phyloP scores from a whole-genome alignment of 2,888 invertebrate genomes.

The Dromius quadrimaculatus region DNA sequence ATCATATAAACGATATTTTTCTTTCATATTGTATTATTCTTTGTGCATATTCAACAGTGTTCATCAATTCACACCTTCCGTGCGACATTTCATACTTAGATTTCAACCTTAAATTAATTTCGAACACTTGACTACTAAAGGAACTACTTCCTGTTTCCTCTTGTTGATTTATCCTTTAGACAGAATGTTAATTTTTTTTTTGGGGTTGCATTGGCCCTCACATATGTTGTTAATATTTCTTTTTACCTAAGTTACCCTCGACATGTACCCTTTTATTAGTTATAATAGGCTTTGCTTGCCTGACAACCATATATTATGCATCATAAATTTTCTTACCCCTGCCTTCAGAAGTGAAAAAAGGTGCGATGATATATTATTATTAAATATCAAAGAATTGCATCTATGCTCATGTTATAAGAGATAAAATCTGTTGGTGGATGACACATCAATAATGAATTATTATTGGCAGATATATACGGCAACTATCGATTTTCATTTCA shows the following conservation, averaged over 20 bases:
- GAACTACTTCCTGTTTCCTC: no score
- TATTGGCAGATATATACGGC: no score
- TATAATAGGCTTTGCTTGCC: conserved; percentile 9
- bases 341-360: conserved; percentile 2
- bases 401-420: conserved; percentile 1
- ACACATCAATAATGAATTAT: conserved; percentile 25
- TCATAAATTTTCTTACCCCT: conserved; percentile 28
- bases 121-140: no score
- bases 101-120: no score
- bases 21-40: no score
- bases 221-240: conserved; percentile 29
- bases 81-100: no score
- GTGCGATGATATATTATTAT: conserved; percentile 33
- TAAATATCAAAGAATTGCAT: conserved; percentile 21
- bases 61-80: no score
- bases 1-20: no score
- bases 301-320: conserved; percentile 28
- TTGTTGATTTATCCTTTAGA: no score
- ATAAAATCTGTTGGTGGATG: conserved; percentile 15
- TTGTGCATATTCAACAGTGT: no score
- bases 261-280: conserved; percentile 9
- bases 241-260: conserved; percentile 23
- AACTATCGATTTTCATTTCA: no score
- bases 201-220: conserved; percentile 13
- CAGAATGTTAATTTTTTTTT: no score